Evolutionary conservation across 2,797 vertebrate species (phyloP), one percentile per base, ranked within the genome.

Genomic region (Malurus leucopterus): DNA sequence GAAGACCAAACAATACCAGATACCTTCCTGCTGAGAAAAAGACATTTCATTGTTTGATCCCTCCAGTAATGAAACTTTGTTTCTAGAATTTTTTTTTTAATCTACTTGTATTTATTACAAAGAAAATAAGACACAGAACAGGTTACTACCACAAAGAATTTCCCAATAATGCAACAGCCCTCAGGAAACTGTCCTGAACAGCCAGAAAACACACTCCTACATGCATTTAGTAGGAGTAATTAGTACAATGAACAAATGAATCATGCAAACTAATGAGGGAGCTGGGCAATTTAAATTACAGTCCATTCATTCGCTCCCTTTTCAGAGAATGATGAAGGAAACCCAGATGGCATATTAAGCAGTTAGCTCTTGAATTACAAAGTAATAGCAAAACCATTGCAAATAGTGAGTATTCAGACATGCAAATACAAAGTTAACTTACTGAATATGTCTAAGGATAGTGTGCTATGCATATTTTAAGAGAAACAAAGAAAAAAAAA

Each of bases 301-400:
- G 76, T 16, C 78, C 61, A 88, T 90, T 91, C 88, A 94, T 24
- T 57, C 54, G 41, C 54, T 67, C 30, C 13, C 38, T 89, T 85
- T 84, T 51, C 76, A 85, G 70, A 58, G 64, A 64, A 68, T 51
- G 75, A 47, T 51, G 75, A 62, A 78, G 86, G 65, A 86, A 92
- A 74, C 86, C 51, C n/a, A 44, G 41, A 9, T 2, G 5, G 88
- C 86, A 94, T 92, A 80, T 38, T 87, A 95, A 95, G 46, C 44
- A 92, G 90, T 23, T 43, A 41, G 38, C 14, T 58, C 55, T 40
- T 59, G 69, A 85, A 61, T 74, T 63, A 74, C 32, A 17, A 57
- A 75, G 38, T 7, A 21, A 19, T 6, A 55, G 14, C 76, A 84
- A 72, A 87, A 69, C 41, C 51, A 75, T 20, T 72, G 58, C 70